Evolutionary conservation across 2,797 vertebrate species (phyloP), one percentile per base, ranked within the genome.

Genomic region (Cynodonichthys magdalenae): DNA sequence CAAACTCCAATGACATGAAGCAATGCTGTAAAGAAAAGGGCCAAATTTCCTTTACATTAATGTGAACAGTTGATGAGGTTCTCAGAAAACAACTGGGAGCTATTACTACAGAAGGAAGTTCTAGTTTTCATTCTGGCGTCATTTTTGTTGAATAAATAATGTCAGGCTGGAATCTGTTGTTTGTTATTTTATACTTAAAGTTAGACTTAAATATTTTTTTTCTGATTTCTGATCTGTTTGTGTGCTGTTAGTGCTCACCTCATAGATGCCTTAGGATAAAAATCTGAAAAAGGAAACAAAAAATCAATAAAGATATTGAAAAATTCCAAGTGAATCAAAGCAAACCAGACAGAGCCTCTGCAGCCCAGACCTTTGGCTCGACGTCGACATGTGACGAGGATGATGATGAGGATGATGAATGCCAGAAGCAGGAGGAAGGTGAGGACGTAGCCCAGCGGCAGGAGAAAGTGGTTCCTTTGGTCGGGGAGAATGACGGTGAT

Each of bases 401-500:
- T 65, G 20, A 95, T 92, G 0, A 95, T 77, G 84, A 96, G 90
- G 66, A 96, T 90, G 31, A 96, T 77, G 29, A 97, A 86, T 0
- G 95, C 77, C 85, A 98, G 93, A 34, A 99, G 94, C 66, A 98
- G 89, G 47, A 97, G 87, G 0, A 93, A 94, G 0, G 94, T 95
- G 91, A 98, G 89, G 80, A 98, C 78, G 50, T 95, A 99, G 70
- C 95, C 95, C 84, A 98, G 86, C 55, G 96, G 95, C 90, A 97
- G 94, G 80, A 97, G 94, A 75, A 97, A 96, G 77, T 96, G 93
- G 51, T 94, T 77, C 3, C 90, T 92, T 79, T 93, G 86, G 75
- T 97, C 96, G 0, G 96, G 95, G 59, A 99, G 91, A 73, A 97
- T 95, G 61, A 99, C 95, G 0, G 95, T 97, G 86, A 98, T 96